Conservation (phyloP, 2,113 vertebrate genomes). For the Coptodon bakossiorum region DNA sequence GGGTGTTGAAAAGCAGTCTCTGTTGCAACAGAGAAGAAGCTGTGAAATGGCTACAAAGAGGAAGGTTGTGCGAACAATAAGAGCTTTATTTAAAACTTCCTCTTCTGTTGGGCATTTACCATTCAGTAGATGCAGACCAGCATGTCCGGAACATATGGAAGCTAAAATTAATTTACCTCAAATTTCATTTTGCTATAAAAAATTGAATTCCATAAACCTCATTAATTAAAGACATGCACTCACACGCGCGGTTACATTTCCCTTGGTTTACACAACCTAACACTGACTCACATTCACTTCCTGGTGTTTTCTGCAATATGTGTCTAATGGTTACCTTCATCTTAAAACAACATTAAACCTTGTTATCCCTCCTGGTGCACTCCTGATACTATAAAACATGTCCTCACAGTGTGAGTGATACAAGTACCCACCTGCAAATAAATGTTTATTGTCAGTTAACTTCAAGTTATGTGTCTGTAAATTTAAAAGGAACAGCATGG, state of each 20-base stretch:
- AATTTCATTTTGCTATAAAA: background rate
- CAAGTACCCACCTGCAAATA: background rate
- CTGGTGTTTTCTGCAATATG: background rate
- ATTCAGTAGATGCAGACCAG: background rate
- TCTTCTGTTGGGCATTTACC: background rate
- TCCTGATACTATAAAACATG: background rate
- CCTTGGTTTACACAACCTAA: background rate
- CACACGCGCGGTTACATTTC: background rate
- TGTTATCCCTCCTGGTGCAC: background rate
- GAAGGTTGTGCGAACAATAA: background rate
- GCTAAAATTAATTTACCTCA: background rate
- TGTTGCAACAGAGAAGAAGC: background rate
- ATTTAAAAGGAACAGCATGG: background rate
- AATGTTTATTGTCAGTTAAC: accelerated
- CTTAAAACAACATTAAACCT: background rate
- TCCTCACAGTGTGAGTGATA: too few species aligned
- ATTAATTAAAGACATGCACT: background rate
- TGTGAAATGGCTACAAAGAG: background rate
- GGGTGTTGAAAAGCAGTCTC: background rate
- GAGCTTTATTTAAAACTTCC: slow-evolving; percentile 7
- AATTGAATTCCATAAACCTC: background rate
- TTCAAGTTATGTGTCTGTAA: background rate
- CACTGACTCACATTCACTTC: background rate
- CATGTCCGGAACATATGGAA: background rate
- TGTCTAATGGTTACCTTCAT: background rate